Base-by-base conservation (phyloP, 37 sponge, comb jelly and placozoan species). In the Aphrocallistes beatrix region DNA sequence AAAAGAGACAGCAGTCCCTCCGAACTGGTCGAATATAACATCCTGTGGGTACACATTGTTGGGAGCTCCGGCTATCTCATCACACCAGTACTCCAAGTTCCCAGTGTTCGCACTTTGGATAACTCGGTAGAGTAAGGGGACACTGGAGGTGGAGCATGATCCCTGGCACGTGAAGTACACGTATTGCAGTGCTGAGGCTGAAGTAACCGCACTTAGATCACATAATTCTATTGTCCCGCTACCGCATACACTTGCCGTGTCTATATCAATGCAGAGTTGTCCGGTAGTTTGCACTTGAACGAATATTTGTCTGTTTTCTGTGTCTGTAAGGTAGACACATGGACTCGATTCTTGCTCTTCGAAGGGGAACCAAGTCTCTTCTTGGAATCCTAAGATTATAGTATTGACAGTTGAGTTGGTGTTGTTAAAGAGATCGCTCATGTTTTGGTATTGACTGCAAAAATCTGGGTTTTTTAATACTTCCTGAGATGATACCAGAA, bases 21-120 rank as follows among this genome's bases (percentile, higher is more conserved):
- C 75, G 25, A 28, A 19, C 34, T 60, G 75, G 10, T 60, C 75
- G 34, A 25, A 32, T 32, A 60, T 60, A 32, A 60, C 34, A 13
- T 60, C 75, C 75, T 60, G 75, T 60, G 75, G 75, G 21, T 60
- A 60, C 34, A 21, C n/a, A 30, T 60, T 60, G 34, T 60, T 60
- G 21, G 75, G 75, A 3, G 8, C 75, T 6, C 75, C 34, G 25
- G 75, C 1, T 8, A 60, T 60, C 6, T 32, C 75, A 19, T 19
- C 21, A 13, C 75, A 60, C 75, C 75, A 60, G 34, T 60, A 60
- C 75, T 60, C 75, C 8, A 60, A 30, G 34, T 60, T 60, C 34
- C 75, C 75, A 32, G 34, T 60, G 75, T 30, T 60, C 49, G 13
- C 49, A 47, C 49, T 47, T 60, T 60, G 75, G 10, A 60, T 60